A percentile compares a stretch with the other conserved stretches of the same genome.
phyloP scores from a whole-genome alignment of 2,888 invertebrate genomes.

The Dicranocentrus wangi region DNA sequence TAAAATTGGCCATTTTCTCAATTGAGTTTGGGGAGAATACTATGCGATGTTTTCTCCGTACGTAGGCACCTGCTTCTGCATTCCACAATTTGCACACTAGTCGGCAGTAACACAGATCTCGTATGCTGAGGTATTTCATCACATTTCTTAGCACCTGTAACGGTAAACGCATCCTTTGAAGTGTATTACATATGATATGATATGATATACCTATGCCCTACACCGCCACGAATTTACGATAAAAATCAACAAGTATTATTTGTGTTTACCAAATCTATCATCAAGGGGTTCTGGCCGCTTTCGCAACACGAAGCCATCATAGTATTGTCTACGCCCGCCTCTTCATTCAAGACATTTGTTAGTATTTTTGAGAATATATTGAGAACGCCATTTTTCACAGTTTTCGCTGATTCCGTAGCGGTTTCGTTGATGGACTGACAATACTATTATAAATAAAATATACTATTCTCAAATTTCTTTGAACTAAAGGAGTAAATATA shows the following conservation, averaged over 20 bases:
- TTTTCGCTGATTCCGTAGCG: slow-evolving; percentile 67
- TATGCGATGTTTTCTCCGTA: slow-evolving; percentile 62
- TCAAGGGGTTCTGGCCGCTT: slow-evolving; percentile 61
- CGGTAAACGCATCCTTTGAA: neutral
- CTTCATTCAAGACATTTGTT: slow-evolving; percentile 55
- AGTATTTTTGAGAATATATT: slow-evolving; percentile 62
- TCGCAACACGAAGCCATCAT: neutral
- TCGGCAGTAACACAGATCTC: slow-evolving; percentile 59
- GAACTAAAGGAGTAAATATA: neutral
- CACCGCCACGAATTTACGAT: no score
- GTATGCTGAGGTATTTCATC: slow-evolving; percentile 49
- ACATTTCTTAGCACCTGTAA: slow-evolving; percentile 65
- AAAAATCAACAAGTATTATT: neutral
- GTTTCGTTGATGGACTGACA: slow-evolving; percentile 61
- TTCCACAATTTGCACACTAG: slow-evolving; percentile 67
- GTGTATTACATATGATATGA: no score
- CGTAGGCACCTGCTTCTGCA: slow-evolving; percentile 59
- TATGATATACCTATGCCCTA: no score
- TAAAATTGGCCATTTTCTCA: slow-evolving; percentile 66
- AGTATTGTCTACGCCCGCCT: neutral
- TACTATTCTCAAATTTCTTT: neutral
- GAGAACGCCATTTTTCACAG: slow-evolving; percentile 62
- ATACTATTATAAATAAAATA: slow-evolving; percentile 39
- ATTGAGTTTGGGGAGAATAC: slow-evolving; percentile 66
- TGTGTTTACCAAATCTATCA: slow-evolving; percentile 64